Evolutionary conservation across 2,113 vertebrate genomes (phyloP).

Genomic region (Ranitomeya imitator): DNA sequence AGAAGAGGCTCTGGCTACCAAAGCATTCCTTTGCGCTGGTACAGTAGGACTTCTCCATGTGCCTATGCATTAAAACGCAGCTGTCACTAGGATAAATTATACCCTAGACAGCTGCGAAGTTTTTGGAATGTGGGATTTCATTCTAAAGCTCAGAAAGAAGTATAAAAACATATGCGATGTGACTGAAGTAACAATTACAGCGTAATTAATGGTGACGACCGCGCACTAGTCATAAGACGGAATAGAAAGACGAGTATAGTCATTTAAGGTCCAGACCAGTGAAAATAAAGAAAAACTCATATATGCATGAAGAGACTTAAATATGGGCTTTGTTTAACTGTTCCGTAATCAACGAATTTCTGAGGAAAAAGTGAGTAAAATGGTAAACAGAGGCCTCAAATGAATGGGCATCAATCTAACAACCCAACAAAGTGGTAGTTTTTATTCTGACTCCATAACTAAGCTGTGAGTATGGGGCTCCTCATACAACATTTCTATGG

Average conservation of each 20-base stretch:
- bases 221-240: background rate
- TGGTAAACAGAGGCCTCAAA: too few species aligned
- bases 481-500: too few species aligned
- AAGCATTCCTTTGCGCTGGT: conserved; percentile 1
- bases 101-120: background rate
- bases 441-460: too few species aligned
- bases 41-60: background rate
- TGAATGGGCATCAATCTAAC: too few species aligned
- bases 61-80: background rate
- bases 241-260: background rate
- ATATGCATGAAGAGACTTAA: too few species aligned
- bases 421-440: too few species aligned
- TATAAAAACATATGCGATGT: background rate
- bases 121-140: background rate
- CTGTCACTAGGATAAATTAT: background rate
- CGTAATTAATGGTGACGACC: background rate
- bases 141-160: background rate
- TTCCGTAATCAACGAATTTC: too few species aligned
- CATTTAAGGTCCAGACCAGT: background rate
- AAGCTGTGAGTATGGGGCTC: too few species aligned
- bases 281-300: too few species aligned
- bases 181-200: background rate
- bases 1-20: background rate
- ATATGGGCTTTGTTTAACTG: too few species aligned
- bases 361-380: too few species aligned